Percentiles rank a stretch among this genome's conserved stretches.
Evolutionary conservation across 1,140 invertebrate genomes (phyloP).

Genomic region (Rhysida immarginata): DNA sequence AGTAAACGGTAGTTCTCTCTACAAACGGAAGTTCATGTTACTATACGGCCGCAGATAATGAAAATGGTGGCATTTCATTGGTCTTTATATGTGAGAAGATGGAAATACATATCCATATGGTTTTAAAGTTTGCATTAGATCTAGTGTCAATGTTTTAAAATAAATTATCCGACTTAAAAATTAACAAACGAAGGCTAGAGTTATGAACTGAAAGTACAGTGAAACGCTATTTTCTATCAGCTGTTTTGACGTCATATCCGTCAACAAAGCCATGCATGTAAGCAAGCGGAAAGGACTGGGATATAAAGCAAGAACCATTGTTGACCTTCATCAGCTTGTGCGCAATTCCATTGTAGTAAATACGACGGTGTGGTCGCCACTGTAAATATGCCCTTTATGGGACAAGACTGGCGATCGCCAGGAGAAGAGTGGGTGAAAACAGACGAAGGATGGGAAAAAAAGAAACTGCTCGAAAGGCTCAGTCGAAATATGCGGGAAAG

Average conservation of each 20-base stretch:
- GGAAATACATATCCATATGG: no score
- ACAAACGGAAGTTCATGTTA: no score
- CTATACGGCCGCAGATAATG: no score
- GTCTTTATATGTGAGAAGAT: no score
- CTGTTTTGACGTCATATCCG: slow-evolving; percentile 17
- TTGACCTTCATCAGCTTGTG: slow-evolving; percentile 13
- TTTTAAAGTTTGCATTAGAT: no score
- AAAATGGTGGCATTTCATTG: no score
- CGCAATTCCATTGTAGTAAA: slow-evolving; percentile 6
- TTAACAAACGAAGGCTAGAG: no score
- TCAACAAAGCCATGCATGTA: slow-evolving; percentile 32
- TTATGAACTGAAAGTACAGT: no score
- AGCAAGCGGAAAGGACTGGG: background rate
- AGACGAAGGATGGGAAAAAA: slow-evolving; percentile 87
- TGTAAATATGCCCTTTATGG: slow-evolving; percentile 83
- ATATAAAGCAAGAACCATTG: slow-evolving; percentile 5
- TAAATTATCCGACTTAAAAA: no score
- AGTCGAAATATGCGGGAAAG: background rate
- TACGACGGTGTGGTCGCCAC: background rate
- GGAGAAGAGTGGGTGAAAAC: slow-evolving; percentile 98
- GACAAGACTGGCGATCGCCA: slow-evolving; percentile 57
- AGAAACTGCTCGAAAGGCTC: slow-evolving; percentile 54
- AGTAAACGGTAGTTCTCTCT: no score
- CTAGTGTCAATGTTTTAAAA: no score
- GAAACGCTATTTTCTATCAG: slow-evolving; percentile 14